Evolutionary conservation across 2,113 vertebrate species (phyloP).

Genomic region (Oncorhynchus mykiss): DNA sequence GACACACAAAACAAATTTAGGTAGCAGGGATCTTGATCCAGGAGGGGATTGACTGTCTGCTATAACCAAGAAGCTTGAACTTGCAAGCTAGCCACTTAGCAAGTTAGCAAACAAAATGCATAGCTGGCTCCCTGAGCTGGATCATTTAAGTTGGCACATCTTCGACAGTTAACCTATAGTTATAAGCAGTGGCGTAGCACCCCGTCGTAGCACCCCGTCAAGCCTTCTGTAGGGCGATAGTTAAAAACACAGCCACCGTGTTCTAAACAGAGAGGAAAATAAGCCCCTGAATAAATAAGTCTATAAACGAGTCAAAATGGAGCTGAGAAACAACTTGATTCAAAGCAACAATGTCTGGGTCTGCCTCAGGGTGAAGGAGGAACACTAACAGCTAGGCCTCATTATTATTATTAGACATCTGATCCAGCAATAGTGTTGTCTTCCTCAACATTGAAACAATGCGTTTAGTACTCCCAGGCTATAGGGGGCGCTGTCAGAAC

Average conservation of each 20-base stretch:
- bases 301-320: background rate
- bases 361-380: background rate
- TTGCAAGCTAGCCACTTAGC: no score
- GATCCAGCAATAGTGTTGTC: background rate
- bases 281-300: background rate
- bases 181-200: no score
- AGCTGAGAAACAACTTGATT: background rate
- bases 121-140: no score
- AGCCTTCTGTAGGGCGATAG: no score
- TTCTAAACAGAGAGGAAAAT: background rate
- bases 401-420: background rate
- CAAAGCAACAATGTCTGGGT: background rate
- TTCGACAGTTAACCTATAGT: no score
- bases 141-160: no score
- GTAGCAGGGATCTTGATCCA: no score
- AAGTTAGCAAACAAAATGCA: no score
- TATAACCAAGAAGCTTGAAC: no score
- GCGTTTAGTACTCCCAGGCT: background rate
- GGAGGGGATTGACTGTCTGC: no score
- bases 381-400: background rate
- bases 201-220: no score
- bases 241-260: background rate
- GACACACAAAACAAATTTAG: no score
- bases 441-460: background rate
- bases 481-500: constrained; percentile 40